These are phyloP conservation scores for Silurus asotus DNA, from an alignment of 2,113 vertebrate species.

Conservation along the genomic window DNA sequence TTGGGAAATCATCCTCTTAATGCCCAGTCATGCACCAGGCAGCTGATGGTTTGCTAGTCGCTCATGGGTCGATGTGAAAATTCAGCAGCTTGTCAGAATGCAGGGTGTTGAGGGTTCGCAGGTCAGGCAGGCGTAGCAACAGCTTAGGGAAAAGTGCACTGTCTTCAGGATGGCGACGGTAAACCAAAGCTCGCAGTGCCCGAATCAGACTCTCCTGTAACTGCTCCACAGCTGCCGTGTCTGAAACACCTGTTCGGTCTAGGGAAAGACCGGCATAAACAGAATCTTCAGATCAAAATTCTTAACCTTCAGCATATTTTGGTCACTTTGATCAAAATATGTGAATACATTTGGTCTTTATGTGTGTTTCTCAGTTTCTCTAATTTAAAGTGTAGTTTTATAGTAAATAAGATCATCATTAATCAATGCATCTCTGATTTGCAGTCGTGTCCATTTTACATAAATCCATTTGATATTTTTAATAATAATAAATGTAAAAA, in stretches of 20 bases:
- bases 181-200: conserved; percentile 72
- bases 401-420: not conserved
- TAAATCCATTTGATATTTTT: not conserved
- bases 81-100: conserved; percentile 80
- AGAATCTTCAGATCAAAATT: not conserved
- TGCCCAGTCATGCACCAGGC: not conserved
- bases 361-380: not conserved
- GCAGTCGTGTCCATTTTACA: not conserved
- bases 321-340: not conserved
- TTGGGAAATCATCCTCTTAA: conserved; percentile 8
- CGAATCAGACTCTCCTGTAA: conserved; percentile 76
- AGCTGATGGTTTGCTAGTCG: not conserved
- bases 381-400: not conserved
- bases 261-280: conserved; percentile 9
- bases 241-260: conserved; percentile 73
- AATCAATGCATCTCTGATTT: not conserved
- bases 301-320: not conserved
- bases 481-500: not conserved
- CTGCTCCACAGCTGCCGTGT: conserved; percentile 72
- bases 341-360: not conserved
- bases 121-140: conserved; percentile 75
- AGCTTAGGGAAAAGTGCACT: conserved; percentile 73
- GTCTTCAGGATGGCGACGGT: conserved; percentile 69
- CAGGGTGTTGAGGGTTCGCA: conserved; percentile 77
- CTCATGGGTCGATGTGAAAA: conserved; percentile 76